phyloP scores from a whole-genome alignment of 2,888 invertebrate species.

The Melolontha melolontha region DNA sequence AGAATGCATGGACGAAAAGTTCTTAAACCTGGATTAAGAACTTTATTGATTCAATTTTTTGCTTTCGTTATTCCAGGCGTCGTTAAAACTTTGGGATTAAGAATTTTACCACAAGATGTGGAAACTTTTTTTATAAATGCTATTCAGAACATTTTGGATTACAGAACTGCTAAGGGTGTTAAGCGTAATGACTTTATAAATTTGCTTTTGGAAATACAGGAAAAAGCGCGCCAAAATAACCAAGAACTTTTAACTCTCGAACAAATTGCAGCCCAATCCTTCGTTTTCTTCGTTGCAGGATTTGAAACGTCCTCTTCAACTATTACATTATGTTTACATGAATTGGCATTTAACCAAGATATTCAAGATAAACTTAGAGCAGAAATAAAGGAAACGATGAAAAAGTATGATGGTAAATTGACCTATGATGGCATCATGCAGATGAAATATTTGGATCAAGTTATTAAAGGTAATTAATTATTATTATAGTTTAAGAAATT shows the following conservation, averaged over 20 bases:
- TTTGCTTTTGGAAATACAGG: constrained; percentile 56
- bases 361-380: constrained; percentile 64
- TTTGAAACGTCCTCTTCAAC: constrained; percentile 73
- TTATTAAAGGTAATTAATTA: constrained; percentile 39
- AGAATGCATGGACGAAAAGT: constrained; percentile 55
- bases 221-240: constrained; percentile 15
- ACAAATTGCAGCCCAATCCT: constrained; percentile 66
- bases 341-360: constrained; percentile 65
- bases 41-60: constrained; percentile 43
- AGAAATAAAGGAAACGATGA: constrained; percentile 58
- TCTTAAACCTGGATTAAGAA: constrained; percentile 48
- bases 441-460: constrained; percentile 65
- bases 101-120: constrained; percentile 48
- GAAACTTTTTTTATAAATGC: constrained; percentile 52
- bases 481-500: constrained; percentile 14
- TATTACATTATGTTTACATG: constrained; percentile 69
- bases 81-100: constrained; percentile 40
- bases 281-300: constrained; percentile 72
- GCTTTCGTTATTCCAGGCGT: constrained; percentile 40
- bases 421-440: constrained; percentile 64
- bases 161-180: constrained; percentile 48
- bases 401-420: constrained; percentile 56
- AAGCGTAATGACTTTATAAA: constrained; percentile 62
- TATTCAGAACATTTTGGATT: constrained; percentile 50
- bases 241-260: constrained; percentile 52